Evolutionary conservation across 2,797 vertebrate species (phyloP).

Genomic region (Pogonophryne albipinna): DNA sequence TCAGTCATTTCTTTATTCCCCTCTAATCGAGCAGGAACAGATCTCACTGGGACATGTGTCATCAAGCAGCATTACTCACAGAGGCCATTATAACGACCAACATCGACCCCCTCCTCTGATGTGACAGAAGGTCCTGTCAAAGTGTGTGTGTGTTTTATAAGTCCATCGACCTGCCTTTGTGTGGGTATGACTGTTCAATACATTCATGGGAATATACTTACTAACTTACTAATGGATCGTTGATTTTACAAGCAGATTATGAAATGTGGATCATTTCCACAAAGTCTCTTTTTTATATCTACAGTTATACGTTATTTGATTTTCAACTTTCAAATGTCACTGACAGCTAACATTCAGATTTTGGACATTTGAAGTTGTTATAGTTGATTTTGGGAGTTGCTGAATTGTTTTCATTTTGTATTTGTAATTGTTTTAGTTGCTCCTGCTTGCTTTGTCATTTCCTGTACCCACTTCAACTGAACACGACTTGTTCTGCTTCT

Average conservation of each 20-base stretch:
- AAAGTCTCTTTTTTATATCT: not conserved
- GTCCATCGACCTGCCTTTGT: not conserved
- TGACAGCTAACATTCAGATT: not conserved
- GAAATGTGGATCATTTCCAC: not conserved
- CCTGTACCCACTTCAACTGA: not conserved
- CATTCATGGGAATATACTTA: not conserved
- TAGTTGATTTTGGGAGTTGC: not conserved
- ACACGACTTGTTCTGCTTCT: not conserved
- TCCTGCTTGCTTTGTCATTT: not conserved
- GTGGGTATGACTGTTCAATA: not conserved
- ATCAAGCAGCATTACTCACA: conserved; percentile 55
- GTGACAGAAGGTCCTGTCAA: conserved; percentile 11
- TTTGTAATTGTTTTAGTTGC: not conserved
- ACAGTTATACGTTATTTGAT: not conserved
- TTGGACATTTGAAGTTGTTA: not conserved
- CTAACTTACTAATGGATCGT: not conserved
- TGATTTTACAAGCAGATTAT: not conserved
- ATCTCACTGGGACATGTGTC: conserved; percentile 24
- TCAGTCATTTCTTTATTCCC: not conserved
- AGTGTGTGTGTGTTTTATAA: conserved; percentile 12
- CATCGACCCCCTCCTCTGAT: conserved; percentile 32
- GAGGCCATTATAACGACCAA: conserved; percentile 37
- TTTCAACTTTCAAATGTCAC: not conserved
- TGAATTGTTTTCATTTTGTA: not conserved
- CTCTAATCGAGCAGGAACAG: conserved; percentile 16